A percentile compares a stretch with the other conserved stretches of the same genome.
Evolutionary conservation across 1,140 invertebrate species (phyloP).

Genomic region (Calephelis nemesis): DNA sequence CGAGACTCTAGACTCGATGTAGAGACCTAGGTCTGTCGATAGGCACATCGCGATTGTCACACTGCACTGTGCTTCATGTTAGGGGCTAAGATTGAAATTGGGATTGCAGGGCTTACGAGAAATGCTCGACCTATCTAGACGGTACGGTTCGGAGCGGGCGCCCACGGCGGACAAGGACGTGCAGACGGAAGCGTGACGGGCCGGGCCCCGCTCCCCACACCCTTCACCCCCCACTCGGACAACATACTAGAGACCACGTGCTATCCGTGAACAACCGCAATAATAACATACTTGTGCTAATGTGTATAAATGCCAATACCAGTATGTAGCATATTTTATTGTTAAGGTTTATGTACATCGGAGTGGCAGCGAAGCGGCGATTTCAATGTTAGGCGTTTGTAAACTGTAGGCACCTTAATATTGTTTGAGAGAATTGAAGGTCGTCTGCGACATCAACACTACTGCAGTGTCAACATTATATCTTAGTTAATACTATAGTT

Average conservation of each 20-base stretch:
- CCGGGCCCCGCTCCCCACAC: slow-evolving; percentile 41
- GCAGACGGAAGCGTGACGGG: slow-evolving; percentile 81
- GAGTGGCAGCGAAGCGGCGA: too few species aligned
- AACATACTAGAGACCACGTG: background rate
- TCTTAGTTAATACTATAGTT: too few species aligned
- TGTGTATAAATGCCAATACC: slow-evolving; percentile 1
- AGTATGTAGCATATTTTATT: slow-evolving; percentile 5
- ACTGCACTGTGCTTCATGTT: too few species aligned
- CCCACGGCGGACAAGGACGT: slow-evolving; percentile 82
- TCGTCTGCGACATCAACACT: too few species aligned
- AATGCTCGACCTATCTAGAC: slow-evolving; percentile 84
- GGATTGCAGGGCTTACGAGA: slow-evolving; percentile 83
- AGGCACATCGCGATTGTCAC: too few species aligned
- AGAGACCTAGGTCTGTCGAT: too few species aligned
- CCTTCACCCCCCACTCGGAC: slow-evolving; percentile 20
- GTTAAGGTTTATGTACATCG: background rate
- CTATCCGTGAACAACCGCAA: slow-evolving; percentile 14
- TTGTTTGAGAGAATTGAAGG: too few species aligned
- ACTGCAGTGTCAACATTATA: too few species aligned
- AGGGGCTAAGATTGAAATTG: too few species aligned
- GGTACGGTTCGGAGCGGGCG: slow-evolving; percentile 80
- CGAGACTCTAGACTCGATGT: too few species aligned
- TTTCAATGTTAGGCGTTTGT: too few species aligned
- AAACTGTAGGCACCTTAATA: too few species aligned
- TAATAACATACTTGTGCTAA: slow-evolving; percentile 10